These are phyloP conservation scores for Pomatostomus ruficeps DNA, from an alignment of 2,113 vertebrate species.

Conservation along the genomic window DNA sequence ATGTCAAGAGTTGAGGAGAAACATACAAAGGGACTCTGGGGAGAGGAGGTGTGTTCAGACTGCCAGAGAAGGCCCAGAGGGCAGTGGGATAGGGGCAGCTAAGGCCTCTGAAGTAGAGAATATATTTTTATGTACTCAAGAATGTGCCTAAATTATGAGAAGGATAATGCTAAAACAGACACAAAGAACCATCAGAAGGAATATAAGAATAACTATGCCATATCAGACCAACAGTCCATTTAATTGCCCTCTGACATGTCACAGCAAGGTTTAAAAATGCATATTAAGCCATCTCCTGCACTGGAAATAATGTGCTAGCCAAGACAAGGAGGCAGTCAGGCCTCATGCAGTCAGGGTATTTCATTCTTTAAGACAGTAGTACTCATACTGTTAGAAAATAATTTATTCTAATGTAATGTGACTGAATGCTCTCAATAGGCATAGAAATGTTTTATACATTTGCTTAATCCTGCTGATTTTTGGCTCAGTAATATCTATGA, in stretches of 20 bases:
- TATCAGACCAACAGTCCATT: not conserved
- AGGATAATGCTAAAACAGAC: not conserved
- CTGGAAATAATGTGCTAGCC: not conserved
- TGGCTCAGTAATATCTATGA: not conserved
- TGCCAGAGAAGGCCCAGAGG: not conserved
- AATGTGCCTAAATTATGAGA: not conserved
- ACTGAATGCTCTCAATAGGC: not conserved
- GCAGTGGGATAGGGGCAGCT: not conserved
- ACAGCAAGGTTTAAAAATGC: not conserved
- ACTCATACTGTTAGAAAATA: not conserved
- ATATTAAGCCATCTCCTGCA: not conserved
- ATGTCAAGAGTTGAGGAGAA: not conserved
- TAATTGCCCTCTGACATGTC: not conserved
- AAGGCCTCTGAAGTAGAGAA: not conserved
- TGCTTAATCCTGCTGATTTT: not conserved
- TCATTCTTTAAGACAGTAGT: not conserved
- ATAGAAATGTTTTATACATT: not conserved
- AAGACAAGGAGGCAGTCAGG: not conserved
- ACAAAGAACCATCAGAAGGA: not conserved
- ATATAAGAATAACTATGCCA: not conserved
- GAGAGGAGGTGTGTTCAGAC: not conserved
- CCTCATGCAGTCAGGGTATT: not conserved
- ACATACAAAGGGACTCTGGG: not conserved
- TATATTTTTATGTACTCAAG: not conserved
- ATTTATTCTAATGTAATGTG: not conserved